Evolutionary conservation across 1,140 invertebrate genomes (phyloP).

Genomic region (Pemphigus obesinymphae): DNA sequence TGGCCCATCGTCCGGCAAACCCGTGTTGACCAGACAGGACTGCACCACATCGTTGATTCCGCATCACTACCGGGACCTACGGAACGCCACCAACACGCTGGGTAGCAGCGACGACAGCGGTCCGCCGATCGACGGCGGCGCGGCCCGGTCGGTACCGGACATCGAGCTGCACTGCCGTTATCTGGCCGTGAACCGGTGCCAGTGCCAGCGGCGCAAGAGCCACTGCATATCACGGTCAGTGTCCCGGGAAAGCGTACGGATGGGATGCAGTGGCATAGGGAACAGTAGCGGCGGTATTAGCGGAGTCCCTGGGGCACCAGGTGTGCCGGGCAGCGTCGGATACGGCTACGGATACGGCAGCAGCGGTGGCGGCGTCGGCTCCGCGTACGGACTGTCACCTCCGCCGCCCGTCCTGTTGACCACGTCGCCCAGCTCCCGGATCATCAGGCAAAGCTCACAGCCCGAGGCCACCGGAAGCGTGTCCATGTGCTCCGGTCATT

Average conservation of each 20-base stretch:
- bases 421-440: constrained; percentile 64
- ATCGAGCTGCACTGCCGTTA: constrained; percentile 77
- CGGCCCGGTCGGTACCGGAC: constrained; percentile 76
- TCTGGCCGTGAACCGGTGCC: constrained; percentile 49
- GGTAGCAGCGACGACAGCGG: constrained; percentile 75
- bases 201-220: constrained; percentile 51
- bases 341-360: neutral
- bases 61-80: constrained; percentile 11
- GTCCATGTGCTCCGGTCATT: constrained; percentile 46
- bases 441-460: constrained; percentile 85
- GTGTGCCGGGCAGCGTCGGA: neutral
- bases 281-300: neutral
- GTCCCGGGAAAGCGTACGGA: constrained; percentile 61
- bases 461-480: constrained; percentile 59
- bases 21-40: constrained; percentile 75
- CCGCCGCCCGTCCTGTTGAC: constrained; percentile 66
- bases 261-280: constrained; percentile 47
- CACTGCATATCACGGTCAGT: constrained; percentile 50
- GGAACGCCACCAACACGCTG: constrained; percentile 58
- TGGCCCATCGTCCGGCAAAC: constrained; percentile 56
- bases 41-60: constrained; percentile 68
- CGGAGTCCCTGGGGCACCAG: neutral
- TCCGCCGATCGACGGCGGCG: constrained; percentile 56
- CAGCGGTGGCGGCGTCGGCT: neutral
- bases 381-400: constrained; percentile 45